Base-by-base conservation (phyloP, 2,888 invertebrate species). In the Aphelenchoides bicaudatus region DNA sequence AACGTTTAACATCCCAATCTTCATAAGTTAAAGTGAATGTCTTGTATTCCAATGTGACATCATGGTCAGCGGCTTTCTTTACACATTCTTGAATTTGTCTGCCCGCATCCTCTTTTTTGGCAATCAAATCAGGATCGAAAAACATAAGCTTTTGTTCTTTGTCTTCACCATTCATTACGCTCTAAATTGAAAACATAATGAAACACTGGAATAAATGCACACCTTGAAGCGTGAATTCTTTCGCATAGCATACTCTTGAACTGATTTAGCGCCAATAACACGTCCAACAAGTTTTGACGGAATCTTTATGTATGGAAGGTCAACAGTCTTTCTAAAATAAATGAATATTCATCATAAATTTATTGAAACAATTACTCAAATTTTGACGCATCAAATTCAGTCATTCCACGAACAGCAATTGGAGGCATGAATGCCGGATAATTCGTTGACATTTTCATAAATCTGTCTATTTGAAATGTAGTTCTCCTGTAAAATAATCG, bases 1-100 rank as follows among this genome's bases (percentile, higher is more conserved):
- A 63, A 6, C 67, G 52, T 16, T 67, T 68, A 23, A 64, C 30
- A 54, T 72, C 73, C 73, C 73, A 75, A 39, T 77, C 66, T 0
- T 73, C 75, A 58, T 72, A 77, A 3, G 55, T 62, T 10, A 76
- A n/a, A 5, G 54, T 48, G 30, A 58, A 37, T 13, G 31, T 19
- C 47, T 67, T 58, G 4, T 43, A 53, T 25, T 46, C 64, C 27
- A 68, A 58, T 51, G 52, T 27, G 29, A 59, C 38, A 21, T 62
- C 21, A 29, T 38, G 39, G n/a, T 54, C 38, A 25, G 55, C 38
- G 3, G 10, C 34, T 4, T 48, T 34, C 16, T 59, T 55, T 6
- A 68, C 37, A 5, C 62, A 61, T 2, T 39, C 49, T 21, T 23
- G 28, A 6, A 69, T 37, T 39, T 38, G 39, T 23, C 39, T 23